Evolutionary conservation across 2,113 vertebrate species (phyloP).

Genomic region (Gymnorhina tibicen): DNA sequence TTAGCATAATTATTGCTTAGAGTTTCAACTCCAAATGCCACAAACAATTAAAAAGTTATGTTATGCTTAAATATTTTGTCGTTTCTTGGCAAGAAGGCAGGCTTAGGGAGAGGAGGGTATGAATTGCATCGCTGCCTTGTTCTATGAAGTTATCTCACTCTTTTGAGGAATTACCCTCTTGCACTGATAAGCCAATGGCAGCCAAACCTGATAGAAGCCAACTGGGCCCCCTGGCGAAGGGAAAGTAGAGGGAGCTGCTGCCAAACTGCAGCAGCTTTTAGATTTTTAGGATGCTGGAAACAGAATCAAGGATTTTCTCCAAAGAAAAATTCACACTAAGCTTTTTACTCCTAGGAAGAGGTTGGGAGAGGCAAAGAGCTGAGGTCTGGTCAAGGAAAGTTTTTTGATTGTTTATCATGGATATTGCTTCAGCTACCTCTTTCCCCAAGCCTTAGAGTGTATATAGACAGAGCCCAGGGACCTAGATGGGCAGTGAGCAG

Average conservation of each 20-base stretch:
- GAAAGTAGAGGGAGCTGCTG: not conserved
- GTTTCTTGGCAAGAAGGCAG: not conserved
- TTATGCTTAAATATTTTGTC: conserved; percentile 36
- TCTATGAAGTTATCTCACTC: not conserved
- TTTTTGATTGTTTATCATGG: not conserved
- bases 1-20: conserved; percentile 55
- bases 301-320: not conserved
- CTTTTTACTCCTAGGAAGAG: not conserved
- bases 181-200: not conserved
- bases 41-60: conserved; percentile 15
- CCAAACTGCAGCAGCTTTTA: not conserved
- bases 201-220: not conserved
- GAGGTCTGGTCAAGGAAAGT: not conserved
- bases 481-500: not conserved
- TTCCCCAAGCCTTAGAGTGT: not conserved
- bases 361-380: not conserved
- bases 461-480: not conserved
- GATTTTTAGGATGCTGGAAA: not conserved
- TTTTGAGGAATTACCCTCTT: not conserved
- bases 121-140: not conserved
- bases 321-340: not conserved
- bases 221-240: accelerated
- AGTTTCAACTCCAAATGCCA: conserved; percentile 15
- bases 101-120: not conserved
- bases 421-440: not conserved